These are phyloP conservation scores for Omphaloscelis lunosa DNA, from an alignment of 2,888 invertebrate genomes.

Conservation along the genomic window DNA sequence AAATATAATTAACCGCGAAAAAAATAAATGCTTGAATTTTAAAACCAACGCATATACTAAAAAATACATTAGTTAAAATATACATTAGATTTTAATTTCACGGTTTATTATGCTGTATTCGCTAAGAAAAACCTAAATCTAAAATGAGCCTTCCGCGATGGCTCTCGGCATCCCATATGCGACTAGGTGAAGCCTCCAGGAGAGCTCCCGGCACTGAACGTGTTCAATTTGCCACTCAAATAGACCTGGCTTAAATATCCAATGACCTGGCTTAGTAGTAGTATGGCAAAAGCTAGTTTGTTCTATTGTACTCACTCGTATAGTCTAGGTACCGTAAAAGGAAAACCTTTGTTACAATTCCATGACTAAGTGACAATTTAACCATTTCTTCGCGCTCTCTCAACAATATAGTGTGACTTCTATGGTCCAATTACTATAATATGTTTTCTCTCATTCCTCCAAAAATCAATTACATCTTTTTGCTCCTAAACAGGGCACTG, in stretches of 20 bases:
- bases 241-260: no score
- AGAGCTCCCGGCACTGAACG: no score
- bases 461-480: constrained; percentile 62
- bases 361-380: constrained; percentile 28
- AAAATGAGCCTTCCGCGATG: no score
- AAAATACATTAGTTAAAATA: no score
- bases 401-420: constrained; percentile 22
- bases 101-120: no score
- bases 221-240: not conserved
- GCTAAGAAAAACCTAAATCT: no score
- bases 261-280: not conserved
- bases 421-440: constrained; percentile 39
- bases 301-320: not conserved
- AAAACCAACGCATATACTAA: no score
- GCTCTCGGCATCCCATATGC: no score
- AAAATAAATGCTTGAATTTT: no score
- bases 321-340: not conserved
- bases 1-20: no score
- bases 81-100: no score
- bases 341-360: constrained; percentile 6
- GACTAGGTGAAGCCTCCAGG: no score
- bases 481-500: constrained; percentile 39
- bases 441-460: constrained; percentile 56
- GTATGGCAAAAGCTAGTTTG: not conserved
- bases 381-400: constrained; percentile 47